A percentile compares a stretch with the other conserved stretches of the same genome.
phyloP scores from a whole-genome alignment of 1,140 invertebrate species.

The Lucilia cuprina region DNA sequence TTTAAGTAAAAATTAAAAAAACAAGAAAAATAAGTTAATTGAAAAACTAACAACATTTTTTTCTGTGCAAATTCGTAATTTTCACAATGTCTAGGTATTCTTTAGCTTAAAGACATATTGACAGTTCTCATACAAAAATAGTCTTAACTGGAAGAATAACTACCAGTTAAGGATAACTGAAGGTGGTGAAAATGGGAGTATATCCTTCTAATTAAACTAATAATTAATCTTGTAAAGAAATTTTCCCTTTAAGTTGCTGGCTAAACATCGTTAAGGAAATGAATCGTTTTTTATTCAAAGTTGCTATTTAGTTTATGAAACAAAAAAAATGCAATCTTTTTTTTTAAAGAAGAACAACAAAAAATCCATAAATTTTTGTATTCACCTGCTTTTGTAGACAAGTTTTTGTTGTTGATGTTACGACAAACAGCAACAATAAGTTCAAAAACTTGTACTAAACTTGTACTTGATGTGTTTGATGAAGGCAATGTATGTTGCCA shows the following conservation, averaged over 20 bases:
- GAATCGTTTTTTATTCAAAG: not conserved
- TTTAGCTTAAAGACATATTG: no score
- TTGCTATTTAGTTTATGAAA: not conserved
- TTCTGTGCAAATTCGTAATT: no score
- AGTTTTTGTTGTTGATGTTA: not conserved
- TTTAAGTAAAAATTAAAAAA: no score
- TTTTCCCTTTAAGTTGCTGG: not conserved
- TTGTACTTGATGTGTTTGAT: not conserved
- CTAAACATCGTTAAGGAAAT: not conserved
- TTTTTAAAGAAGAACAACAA: not conserved
- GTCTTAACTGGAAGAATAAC: no score
- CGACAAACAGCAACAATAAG: not conserved
- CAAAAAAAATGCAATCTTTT: not conserved
- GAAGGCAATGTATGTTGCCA: not conserved
- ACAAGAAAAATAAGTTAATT: no score
- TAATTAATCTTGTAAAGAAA: no score
- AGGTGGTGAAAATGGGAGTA: no score
- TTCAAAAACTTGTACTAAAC: slow-evolving; percentile 1
- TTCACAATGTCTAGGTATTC: no score
- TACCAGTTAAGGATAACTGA: no score
- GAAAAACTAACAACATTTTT: no score
- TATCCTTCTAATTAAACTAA: no score
- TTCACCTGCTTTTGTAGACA: slow-evolving; percentile 6
- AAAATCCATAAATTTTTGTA: not conserved
- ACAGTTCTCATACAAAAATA: no score